Conservation (phyloP, 2,888 invertebrate genomes). For the Baccha elongata region DNA sequence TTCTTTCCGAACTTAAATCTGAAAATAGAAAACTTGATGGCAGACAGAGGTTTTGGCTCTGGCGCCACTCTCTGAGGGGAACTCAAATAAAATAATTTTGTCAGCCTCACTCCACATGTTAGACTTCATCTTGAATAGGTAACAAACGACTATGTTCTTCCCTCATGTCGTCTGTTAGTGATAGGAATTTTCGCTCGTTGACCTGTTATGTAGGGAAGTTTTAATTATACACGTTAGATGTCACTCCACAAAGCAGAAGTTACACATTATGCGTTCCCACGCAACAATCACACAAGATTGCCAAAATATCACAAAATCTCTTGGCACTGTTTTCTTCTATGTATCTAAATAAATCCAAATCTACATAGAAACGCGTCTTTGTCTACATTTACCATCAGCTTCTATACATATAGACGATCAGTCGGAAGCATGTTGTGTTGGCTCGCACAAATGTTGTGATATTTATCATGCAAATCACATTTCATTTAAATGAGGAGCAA, state of each 20-base stretch:
- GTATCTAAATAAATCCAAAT: background rate
- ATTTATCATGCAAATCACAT: constrained; percentile 75
- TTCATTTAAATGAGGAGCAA: constrained; percentile 73
- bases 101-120: constrained; percentile 34
- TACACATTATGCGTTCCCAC: constrained; percentile 45
- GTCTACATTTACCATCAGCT: background rate
- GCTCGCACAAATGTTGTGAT: constrained; percentile 72
- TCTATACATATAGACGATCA: background rate
- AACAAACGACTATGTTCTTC: constrained; percentile 13
- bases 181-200: constrained; percentile 47
- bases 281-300: constrained; percentile 43
- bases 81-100: constrained; percentile 61
- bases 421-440: constrained; percentile 63
- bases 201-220: constrained; percentile 33
- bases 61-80: constrained; percentile 59
- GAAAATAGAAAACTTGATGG: constrained; percentile 68
- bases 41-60: constrained; percentile 20
- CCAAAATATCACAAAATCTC: constrained; percentile 30
- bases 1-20: constrained; percentile 21
- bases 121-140: constrained; percentile 44
- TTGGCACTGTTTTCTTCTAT: background rate
- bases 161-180: constrained; percentile 17
- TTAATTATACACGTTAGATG: constrained; percentile 41
- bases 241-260: constrained; percentile 22
- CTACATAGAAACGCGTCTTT: background rate